Evolutionary conservation across 1,140 invertebrate species (phyloP).

Genomic region (Drosophila kanapiae): DNA sequence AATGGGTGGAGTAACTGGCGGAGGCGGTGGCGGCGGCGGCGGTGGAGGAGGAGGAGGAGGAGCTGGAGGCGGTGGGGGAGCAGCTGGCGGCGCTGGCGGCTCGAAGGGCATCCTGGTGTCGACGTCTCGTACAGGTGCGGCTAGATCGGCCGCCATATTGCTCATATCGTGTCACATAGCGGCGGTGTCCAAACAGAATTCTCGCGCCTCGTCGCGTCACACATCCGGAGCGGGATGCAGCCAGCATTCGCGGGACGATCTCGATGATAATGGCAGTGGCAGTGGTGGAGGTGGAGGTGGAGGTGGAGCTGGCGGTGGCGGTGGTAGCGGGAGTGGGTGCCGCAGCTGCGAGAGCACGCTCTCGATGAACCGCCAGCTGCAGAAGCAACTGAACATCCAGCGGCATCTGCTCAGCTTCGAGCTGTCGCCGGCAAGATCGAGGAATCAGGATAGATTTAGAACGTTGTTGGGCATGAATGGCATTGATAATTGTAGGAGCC

Average conservation of each 20-base stretch:
- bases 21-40: slow-evolving; percentile 35
- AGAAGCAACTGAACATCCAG: slow-evolving; percentile 85
- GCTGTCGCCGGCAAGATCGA: slow-evolving; percentile 79
- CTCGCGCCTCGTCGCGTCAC: slow-evolving; percentile 76
- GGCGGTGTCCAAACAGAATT: slow-evolving; percentile 85
- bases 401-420: slow-evolving; percentile 84
- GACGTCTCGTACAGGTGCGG: slow-evolving; percentile 94
- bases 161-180: slow-evolving; percentile 93
- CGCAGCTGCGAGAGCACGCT: slow-evolving; percentile 83
- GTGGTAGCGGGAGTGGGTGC: slow-evolving; percentile 65
- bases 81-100: slow-evolving; percentile 52
- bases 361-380: slow-evolving; percentile 84
- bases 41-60: slow-evolving; percentile 81
- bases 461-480: slow-evolving; percentile 84
- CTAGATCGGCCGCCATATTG: slow-evolving; percentile 95
- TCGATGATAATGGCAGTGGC: slow-evolving; percentile 66
- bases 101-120: slow-evolving; percentile 88
- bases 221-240: slow-evolving; percentile 83
- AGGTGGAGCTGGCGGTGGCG: slow-evolving; percentile 30
- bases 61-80: slow-evolving; percentile 31
- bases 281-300: slow-evolving; percentile 26
- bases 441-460: slow-evolving; percentile 85
- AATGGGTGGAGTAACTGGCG: slow-evolving; percentile 86
- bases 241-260: slow-evolving; percentile 82
- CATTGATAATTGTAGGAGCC: slow-evolving; percentile 76